Percentiles rank a stretch among this genome's conserved stretches.
phyloP scores from a whole-genome alignment of 2,113 vertebrate species.

The Paramormyrops kingsleyae region DNA sequence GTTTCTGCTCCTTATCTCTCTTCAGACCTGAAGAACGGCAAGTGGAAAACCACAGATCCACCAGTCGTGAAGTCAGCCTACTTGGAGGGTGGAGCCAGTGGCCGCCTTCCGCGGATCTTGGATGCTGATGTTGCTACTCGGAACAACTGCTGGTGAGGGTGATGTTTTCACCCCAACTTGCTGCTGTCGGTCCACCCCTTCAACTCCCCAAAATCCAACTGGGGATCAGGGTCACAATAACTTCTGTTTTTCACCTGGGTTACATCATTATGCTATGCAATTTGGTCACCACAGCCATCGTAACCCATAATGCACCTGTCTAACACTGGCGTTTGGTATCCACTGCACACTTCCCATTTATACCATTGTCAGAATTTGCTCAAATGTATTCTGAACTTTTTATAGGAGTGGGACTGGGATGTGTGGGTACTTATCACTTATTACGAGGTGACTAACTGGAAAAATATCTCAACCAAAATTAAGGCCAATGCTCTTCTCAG shows the following conservation, averaged over 20 bases:
- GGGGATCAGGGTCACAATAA: neutral
- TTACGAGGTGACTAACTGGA: neutral
- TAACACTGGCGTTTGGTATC: constrained; percentile 1
- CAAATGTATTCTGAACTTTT: neutral
- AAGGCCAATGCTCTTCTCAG: neutral
- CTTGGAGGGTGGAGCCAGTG: constrained; percentile 67
- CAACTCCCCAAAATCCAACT: neutral
- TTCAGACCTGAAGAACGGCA: constrained; percentile 61
- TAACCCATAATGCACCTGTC: constrained; percentile 3
- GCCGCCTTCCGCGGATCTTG: constrained; percentile 59
- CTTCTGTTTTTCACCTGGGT: neutral
- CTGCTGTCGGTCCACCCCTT: neutral
- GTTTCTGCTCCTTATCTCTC: neutral
- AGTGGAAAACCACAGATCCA: constrained; percentile 52
- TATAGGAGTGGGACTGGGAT: neutral
- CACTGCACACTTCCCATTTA: neutral
- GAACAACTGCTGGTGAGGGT: constrained; percentile 57
- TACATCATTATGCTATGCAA: constrained; percentile 10
- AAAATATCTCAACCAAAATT: neutral
- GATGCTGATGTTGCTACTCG: constrained; percentile 51
- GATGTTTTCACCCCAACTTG: neutral
- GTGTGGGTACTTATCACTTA: neutral
- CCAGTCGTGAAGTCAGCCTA: constrained; percentile 54
- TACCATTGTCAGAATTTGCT: neutral
- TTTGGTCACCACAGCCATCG: constrained; percentile 3